These are phyloP conservation scores for Myripristis jacobus DNA, from an alignment of 2,797 vertebrate species.

Conservation along the genomic window DNA sequence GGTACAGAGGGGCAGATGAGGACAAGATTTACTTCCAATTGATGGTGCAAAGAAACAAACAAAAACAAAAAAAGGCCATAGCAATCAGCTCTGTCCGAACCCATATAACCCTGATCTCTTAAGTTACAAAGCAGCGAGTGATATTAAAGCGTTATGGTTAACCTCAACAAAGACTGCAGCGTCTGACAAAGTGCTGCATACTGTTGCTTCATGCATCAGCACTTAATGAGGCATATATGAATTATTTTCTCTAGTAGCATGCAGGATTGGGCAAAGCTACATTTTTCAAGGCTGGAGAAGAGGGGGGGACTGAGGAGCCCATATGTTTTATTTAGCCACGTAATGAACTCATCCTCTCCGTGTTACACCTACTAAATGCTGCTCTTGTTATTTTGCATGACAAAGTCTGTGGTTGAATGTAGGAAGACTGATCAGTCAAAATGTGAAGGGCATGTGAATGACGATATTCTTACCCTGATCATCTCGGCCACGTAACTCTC, in stretches of 20 bases:
- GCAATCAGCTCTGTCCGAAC: conserved; percentile 30
- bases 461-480: conserved; percentile 91
- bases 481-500: conserved; percentile 99
- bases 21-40: conserved; percentile 21
- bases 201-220: neutral
- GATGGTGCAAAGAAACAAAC: conserved; percentile 37
- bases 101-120: conserved; percentile 6
- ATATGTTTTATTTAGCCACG: neutral
- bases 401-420: neutral
- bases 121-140: neutral
- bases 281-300: neutral
- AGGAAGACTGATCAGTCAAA: neutral
- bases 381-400: neutral
- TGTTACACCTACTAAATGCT: no score
- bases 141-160: conserved; percentile 36
- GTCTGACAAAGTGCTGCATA: conserved; percentile 3
- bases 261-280: neutral
- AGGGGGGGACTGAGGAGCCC: neutral
- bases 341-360: neutral
- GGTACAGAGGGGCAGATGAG: conserved; percentile 46
- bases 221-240: neutral
- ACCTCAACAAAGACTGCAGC: conserved; percentile 42
- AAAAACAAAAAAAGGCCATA: conserved; percentile 41
- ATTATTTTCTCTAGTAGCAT: neutral
- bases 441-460: neutral